Base-by-base conservation (phyloP, 2,113 vertebrate genomes). In the Phocoena phocoena region DNA sequence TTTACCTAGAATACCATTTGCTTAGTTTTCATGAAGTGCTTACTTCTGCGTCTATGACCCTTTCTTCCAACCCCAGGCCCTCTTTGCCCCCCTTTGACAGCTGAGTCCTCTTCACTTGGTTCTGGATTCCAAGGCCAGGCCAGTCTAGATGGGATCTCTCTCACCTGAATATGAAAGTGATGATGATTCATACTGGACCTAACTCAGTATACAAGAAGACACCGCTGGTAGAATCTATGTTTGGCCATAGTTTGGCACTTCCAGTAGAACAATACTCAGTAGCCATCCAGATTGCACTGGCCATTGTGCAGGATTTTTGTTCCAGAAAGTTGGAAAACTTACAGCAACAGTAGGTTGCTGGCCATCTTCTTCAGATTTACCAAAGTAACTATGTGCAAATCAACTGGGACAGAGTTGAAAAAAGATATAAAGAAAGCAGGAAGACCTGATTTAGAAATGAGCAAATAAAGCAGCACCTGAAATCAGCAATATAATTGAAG, bases 321-420 rank as follows among this genome's bases (percentile, higher is more conserved):
- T 99, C 98, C 99, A 99, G 98, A 99, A 99, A 96, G 99, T 99
- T 91, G 99, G 99, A 28, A 99, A 99, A 97, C 98, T 99, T 90
- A 98, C 99, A 94, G 99, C 99, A 71, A 99, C 99, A 94, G 99
- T 99, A 65, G 99, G 99, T 41, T 99, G 99, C 21, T 96, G 99
- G 99, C 91, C 99, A 74, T 15, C 31, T 83, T 70, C 81, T 23
- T 93, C 99, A 99, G 99, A 99, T 99, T 99, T 88, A 99, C 99
- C 53, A 36, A 36, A 36, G 36, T n/a, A n/a, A n/a, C n/a, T 36
- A 99, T 44, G 99, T 99, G 96, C 99, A 99, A 93, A 99, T 99
- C 90, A 99, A 99, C 98, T 99, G 99, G 99, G 99, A 99, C 97
- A 99, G 99, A 98, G 99, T 99, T 88, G 99, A 99, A 98, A 99